Evolutionary conservation across 2,797 vertebrate species (phyloP), one percentile per base, ranked within the genome.

Genomic region (Anniella stebbinsi): DNA sequence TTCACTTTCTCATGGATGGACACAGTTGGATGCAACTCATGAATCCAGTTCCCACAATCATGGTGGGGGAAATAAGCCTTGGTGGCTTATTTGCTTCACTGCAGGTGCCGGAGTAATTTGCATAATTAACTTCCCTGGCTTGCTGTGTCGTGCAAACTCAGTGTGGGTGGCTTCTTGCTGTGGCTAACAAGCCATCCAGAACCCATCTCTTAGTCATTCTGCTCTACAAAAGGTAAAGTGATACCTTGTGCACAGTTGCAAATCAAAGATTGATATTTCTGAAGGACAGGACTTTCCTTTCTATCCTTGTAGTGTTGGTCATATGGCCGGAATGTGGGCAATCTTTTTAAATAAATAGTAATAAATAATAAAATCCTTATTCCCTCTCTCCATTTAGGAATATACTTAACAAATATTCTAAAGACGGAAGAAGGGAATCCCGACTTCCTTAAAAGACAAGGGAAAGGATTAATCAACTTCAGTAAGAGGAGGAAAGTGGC

Each of bases 391-490:
- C 30, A 18, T 83, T 88, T 95, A 99, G 99, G 99, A 96, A 99
- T 99, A 95, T 99, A 99, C 97, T 97, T 99, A 94, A 99, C 99
- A 94, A 99, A 99, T 97, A 99, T 99, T 97, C 95, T 99, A 95
- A 99, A 99, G 97, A 99, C 99, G 0, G 99, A 99, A 98, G 99
- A 99, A 97, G 99, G 99, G 48, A 99, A 99, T 95, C 99, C 98
- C 3, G 99, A 99, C 97, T 98, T 99, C 95, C 98, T 99, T 84
- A 99, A 98, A 95, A 98, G 98, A 94, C 98, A 99, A 93, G 98
- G 98, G 89, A 99, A 99, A 94, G 99, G 99, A 95, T 97, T 99
- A 95, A 99, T 99, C 95, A 99, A 99, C 97, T 99, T 99, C 97
- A 99, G 99, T 96, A 99, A 99, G 95, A 97, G 99, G 88, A 98